Evolutionary conservation across 2,888 invertebrate genomes (phyloP).

Genomic region (Urechis unicinctus): DNA sequence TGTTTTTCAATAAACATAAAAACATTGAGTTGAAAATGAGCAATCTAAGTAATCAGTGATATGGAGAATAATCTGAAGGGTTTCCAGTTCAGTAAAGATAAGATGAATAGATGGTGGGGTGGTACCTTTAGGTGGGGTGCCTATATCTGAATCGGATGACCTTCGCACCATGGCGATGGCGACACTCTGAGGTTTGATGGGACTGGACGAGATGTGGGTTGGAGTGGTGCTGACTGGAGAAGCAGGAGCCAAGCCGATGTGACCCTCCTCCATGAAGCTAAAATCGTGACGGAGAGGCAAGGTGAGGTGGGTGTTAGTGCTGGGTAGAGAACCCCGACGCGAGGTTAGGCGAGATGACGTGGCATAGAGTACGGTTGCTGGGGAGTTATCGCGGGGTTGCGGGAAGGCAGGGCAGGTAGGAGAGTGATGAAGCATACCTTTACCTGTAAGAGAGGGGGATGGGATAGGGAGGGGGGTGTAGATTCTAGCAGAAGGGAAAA

Average conservation of each 20-base stretch:
- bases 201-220: slow-evolving; percentile 8
- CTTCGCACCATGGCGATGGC: slow-evolving; percentile 3
- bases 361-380: too few species aligned
- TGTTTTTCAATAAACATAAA: too few species aligned
- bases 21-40: too few species aligned
- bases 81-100: too few species aligned
- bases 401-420: slow-evolving; percentile 2
- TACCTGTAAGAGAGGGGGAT: too few species aligned
- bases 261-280: neutral
- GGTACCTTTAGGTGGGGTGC: slow-evolving; percentile 92
- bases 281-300: slow-evolving; percentile 42
- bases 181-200: neutral
- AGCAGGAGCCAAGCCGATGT: slow-evolving; percentile 25
- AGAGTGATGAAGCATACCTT: neutral
- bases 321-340: neutral
- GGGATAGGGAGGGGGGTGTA: too few species aligned
- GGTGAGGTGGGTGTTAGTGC: slow-evolving; percentile 24
- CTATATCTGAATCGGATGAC: slow-evolving; percentile 74
- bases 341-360: neutral
- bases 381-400: slow-evolving; percentile 7
- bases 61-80: too few species aligned
- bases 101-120: too few species aligned
- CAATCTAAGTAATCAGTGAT: too few species aligned
- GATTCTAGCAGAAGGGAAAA: too few species aligned
- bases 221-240: slow-evolving; percentile 28